phyloP scores from a whole-genome alignment of 2,113 vertebrate genomes.

The Condylura cristata region DNA sequence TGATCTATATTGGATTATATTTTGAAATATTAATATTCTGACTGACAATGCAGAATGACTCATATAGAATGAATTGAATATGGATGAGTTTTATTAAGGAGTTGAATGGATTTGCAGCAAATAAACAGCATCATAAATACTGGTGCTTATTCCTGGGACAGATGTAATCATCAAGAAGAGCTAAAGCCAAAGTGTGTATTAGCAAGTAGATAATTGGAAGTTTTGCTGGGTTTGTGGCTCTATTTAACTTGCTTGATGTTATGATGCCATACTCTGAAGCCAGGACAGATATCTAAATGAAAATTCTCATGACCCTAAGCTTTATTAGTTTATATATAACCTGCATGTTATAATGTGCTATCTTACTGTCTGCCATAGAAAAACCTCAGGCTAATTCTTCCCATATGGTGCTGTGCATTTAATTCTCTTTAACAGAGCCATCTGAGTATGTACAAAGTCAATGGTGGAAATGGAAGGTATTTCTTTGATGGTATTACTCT shows the following conservation, averaged over 20 bases:
- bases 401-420: not conserved
- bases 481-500: not conserved
- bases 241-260: conserved; percentile 35
- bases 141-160: conserved; percentile 48
- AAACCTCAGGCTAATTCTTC: not conserved
- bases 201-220: conserved; percentile 21
- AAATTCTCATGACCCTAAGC: not conserved
- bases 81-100: conserved; percentile 71
- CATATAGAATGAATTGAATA: conserved; percentile 68
- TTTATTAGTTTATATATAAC: conserved; percentile 36
- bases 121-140: conserved; percentile 65
- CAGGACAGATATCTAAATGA: conserved; percentile 20
- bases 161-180: conserved; percentile 47
- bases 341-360: not conserved
- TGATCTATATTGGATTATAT: conserved; percentile 63
- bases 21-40: conserved; percentile 75
- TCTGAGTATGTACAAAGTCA: not conserved
- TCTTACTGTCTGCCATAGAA: not conserved
- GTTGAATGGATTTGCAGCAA: conserved; percentile 58
- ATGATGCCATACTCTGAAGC: not conserved
- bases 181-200: conserved; percentile 33
- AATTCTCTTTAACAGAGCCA: not conserved
- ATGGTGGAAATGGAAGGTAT: not conserved
- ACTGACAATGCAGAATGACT: conserved; percentile 57
- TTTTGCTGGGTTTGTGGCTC: not conserved